Evolutionary conservation across 1,140 invertebrate species (phyloP), one percentile per base, ranked within the genome.

Genomic region (Drosophila serrata): DNA sequence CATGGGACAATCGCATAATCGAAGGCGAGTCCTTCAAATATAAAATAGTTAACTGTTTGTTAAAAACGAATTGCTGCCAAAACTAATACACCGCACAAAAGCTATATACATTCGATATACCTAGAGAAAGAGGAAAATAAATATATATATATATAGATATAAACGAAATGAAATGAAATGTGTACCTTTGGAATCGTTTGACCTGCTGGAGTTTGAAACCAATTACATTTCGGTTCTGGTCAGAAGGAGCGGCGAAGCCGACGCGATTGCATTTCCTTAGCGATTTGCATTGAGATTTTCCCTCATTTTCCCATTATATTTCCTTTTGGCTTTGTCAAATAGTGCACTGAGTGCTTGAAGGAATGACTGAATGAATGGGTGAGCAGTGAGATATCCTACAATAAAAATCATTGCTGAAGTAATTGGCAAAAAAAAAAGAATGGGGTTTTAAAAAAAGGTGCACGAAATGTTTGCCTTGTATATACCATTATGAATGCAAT

Each of bases 401-500:
- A 56, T 55, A 24, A 51, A 56, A 53, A 43, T 55, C 51, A 9
- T 19, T 55, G 51, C 51, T 55, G 29, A 63, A 78, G 59, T 63
- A 75, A 75, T 75, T 63, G 49, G 70, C 68, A 51, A 63, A 33
- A 33, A 53, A 9, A 13, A 35, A 13, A 15, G 12, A 0, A 12
- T 6, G n/a, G n/a, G n/a, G n/a, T n/a, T n/a, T n/a, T n/a, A 4
- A 39, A 27, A 31, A 35, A 57, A 79, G 74, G 58, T 72, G 59
- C 57, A 63, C 57, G 29, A 80, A 85, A 70, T 76, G 67, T 90
- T 88, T 84, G 76, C 57, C 51, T 84, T 84, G 37, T 73, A 57
- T 57, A 55, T 67, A 75, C 69, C 77, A 87, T 79, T 82, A 82
- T 73, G 58, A 79, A 88, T 82, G 79, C 75, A 87, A 60, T 75